Evolutionary conservation across 2,113 vertebrate species (phyloP).

Genomic region (Dicaeum eximium): DNA sequence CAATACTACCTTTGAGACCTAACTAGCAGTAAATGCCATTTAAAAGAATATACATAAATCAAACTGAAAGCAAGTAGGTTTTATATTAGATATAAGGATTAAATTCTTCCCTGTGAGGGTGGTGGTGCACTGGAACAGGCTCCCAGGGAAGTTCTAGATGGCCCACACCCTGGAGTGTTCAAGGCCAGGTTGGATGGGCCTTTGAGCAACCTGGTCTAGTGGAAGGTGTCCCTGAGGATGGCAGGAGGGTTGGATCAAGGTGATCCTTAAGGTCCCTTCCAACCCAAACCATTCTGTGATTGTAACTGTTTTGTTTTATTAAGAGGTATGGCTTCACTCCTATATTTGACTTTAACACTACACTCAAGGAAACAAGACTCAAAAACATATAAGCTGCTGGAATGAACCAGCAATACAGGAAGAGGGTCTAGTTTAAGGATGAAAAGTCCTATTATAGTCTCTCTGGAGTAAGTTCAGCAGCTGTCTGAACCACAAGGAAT

Average conservation of each 20-base stretch:
- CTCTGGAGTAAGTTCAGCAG: background rate
- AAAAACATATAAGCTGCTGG: background rate
- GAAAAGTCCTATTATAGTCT: background rate
- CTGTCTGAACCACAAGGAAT: background rate
- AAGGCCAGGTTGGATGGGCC: background rate
- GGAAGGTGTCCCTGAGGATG: background rate
- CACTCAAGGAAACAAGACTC: background rate
- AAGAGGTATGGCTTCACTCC: background rate
- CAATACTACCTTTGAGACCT: background rate
- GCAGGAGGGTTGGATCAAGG: rapidly evolving
- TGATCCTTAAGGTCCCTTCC: background rate
- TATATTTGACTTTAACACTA: background rate
- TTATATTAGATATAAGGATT: background rate
- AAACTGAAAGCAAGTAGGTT: background rate
- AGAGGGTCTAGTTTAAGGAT: background rate
- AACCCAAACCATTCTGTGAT: background rate
- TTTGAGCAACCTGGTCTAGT: background rate
- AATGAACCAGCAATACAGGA: background rate
- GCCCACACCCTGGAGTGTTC: too few species aligned
- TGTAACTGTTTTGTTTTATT: background rate
- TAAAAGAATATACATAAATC: background rate
- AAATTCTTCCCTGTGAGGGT: background rate
- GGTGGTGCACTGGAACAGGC: background rate
- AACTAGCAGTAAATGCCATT: background rate
- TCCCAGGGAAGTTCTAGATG: background rate